Conservation (phyloP, 2,888 invertebrate genomes). For the Rosalia funebris region DNA sequence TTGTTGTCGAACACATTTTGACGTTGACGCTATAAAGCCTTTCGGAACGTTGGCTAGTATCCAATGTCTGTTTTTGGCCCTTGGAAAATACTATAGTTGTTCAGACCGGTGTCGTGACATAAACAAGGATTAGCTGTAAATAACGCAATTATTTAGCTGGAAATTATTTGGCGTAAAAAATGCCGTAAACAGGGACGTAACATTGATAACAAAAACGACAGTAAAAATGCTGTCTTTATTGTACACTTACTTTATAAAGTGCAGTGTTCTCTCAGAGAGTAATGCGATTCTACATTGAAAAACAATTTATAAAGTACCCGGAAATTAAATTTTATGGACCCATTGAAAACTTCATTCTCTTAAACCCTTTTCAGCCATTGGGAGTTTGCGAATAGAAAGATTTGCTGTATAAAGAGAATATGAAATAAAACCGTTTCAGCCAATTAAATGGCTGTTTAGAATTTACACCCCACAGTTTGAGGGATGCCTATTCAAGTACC, state of each 20-base stretch:
- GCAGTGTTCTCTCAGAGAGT: conserved; percentile 16
- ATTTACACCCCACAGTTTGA: conserved; percentile 23
- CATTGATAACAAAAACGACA: background rate
- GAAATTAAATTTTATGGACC: conserved; percentile 44
- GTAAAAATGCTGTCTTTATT: background rate
- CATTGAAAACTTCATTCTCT: conserved; percentile 41
- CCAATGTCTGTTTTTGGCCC: no score
- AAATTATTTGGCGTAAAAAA: background rate
- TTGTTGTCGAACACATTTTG: no score
- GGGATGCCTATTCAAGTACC: conserved; percentile 5
- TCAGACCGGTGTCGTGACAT: no score
- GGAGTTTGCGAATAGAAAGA: conserved; percentile 38
- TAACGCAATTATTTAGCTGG: background rate
- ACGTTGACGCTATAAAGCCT: no score
- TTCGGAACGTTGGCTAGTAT: no score
- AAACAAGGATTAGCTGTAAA: background rate
- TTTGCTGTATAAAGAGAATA: conserved; percentile 32
- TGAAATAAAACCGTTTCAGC: conserved; percentile 38
- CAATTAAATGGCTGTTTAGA: conserved; percentile 37
- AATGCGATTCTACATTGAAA: conserved; percentile 29
- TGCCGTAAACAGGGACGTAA: background rate
- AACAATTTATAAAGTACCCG: conserved; percentile 32
- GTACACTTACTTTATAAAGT: conserved; percentile 14
- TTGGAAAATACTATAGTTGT: no score
- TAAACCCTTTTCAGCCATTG: conserved; percentile 40